Conservation (phyloP, 2,797 vertebrate genomes). For the Glossophaga mutica region DNA sequence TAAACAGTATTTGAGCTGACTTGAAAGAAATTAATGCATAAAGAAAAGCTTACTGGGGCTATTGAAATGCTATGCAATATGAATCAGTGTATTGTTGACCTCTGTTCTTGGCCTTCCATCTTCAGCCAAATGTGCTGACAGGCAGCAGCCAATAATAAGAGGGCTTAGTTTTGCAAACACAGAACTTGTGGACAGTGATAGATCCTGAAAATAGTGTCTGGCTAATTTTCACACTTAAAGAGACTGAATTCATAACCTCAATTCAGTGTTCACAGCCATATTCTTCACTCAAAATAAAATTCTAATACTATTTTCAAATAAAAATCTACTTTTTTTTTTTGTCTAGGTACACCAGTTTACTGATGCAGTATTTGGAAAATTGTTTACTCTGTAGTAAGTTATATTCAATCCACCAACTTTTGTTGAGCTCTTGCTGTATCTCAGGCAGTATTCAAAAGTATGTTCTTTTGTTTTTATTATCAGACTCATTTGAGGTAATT, state of each 20-base stretch:
- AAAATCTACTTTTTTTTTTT: neutral
- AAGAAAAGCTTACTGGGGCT: neutral
- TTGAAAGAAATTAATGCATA: neutral
- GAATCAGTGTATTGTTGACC: neutral
- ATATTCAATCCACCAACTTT: neutral
- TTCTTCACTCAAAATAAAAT: neutral
- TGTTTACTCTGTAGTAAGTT: neutral
- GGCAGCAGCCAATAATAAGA: neutral
- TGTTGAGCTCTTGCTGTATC: neutral
- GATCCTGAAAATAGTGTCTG: neutral
- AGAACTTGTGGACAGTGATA: neutral
- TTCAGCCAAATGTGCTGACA: neutral
- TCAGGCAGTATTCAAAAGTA: neutral
- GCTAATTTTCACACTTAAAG: neutral
- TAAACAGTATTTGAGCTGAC: neutral
- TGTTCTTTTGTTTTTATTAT: neutral
- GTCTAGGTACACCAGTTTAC: neutral
- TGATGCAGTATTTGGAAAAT: neutral
- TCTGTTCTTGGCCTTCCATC: neutral
- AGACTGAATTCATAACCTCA: constrained; percentile 4
- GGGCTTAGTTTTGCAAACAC: neutral
- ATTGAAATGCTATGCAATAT: neutral
- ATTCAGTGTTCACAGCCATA: neutral
- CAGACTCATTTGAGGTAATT: neutral
- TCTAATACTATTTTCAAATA: neutral